phyloP scores from a whole-genome alignment of 2,888 invertebrate species.

The Tetragnatha montana region DNA sequence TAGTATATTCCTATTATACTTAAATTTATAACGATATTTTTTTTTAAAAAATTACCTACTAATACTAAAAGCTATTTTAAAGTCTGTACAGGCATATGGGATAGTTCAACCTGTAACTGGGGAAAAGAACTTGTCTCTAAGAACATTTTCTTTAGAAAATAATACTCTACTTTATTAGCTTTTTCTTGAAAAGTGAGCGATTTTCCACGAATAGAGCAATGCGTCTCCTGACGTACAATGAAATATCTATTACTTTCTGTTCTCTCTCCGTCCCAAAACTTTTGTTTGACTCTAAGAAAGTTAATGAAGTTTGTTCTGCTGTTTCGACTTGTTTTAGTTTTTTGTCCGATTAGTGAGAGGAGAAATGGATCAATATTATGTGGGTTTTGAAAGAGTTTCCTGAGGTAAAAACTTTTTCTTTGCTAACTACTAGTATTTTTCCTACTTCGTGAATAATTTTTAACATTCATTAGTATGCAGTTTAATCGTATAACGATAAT shows the following conservation, averaged over 20 bases:
- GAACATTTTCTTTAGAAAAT: background rate
- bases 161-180: background rate
- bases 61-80: no score
- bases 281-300: slow-evolving; percentile 60
- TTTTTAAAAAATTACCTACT: no score
- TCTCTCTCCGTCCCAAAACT: slow-evolving; percentile 42
- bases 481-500: no score
- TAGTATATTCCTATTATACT: no score
- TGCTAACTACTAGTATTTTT: background rate
- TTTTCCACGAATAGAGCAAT: slow-evolving; percentile 36
- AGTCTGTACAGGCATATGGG: no score
- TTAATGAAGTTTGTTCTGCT: slow-evolving; percentile 56
- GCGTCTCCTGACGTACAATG: slow-evolving; percentile 22
- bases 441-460: no score
- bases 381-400: slow-evolving; percentile 11
- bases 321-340: slow-evolving; percentile 49
- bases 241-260: slow-evolving; percentile 53
- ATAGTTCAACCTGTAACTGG: no score
- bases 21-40: no score
- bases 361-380: slow-evolving; percentile 38
- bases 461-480: no score
- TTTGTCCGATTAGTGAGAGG: slow-evolving; percentile 45
- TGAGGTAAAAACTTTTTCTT: background rate
- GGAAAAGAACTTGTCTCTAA: background rate
- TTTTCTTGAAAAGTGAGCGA: background rate